Base-by-base conservation (phyloP, 2,113 vertebrate genomes). In the Anser cygnoides region DNA sequence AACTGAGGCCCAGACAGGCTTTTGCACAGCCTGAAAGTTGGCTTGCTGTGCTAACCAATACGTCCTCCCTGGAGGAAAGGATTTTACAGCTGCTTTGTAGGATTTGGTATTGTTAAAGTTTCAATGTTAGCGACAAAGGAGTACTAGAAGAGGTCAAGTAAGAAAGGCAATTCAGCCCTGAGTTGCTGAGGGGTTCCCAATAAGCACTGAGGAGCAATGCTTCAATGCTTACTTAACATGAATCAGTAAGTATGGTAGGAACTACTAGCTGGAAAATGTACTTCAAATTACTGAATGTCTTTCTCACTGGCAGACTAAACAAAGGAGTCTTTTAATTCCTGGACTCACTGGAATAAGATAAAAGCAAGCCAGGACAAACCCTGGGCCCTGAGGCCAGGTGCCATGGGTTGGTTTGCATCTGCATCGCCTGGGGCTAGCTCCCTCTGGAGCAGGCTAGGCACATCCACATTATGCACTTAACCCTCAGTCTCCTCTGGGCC, bases 91-190 rank as follows among this genome's bases (percentile, higher is more conserved):
- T 72, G 58, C 87, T 87, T 94, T 91, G 43, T 49, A 68, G 49
- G 43, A 39, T n/a, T 41, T 1, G 0, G 8, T 57, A 91, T 82
- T 72, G 81, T 95, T 93, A 65, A 76, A 95, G 33, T 41, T 92
- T 85, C 75, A 79, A 19, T 90, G 71, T 79, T 67, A 61, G 70
- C 0, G 0, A 93, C 62, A 79, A 68, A 91, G 66, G 49, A 89
- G 49, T 76, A 62, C 58, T 81, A 58, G 62, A 83, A 89, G 62
- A 84, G 74, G 66, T 93, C 93, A 96, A 62, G 75, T 91, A 93
- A 75, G 54, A 93, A 82, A 94, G 54, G 26, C 1, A 6, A 57
- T 76, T 52, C 58, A 70, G 65, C 67, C 39, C 4, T 4, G 68
- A 75, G 52, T 59, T 59, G 57, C 86, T 75, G n/a, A 2, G 1